Evolutionary conservation across 1,140 invertebrate genomes (phyloP).

Genomic region (Drosophila repleta): DNA sequence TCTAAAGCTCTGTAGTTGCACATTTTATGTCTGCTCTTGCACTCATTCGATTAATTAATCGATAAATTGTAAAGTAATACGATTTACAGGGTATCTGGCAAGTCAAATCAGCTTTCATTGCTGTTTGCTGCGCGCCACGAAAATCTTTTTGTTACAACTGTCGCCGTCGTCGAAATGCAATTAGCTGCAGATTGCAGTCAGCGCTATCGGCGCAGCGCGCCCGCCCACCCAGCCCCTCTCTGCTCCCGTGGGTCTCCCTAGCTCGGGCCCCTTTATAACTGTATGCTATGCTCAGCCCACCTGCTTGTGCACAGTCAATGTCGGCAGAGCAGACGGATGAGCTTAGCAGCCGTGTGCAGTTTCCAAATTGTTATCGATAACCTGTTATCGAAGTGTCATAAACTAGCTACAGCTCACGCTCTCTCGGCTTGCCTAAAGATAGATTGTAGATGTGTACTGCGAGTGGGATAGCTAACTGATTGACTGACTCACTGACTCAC

Average conservation of each 20-base stretch:
- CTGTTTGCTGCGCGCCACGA: constrained; percentile 19
- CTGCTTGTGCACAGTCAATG: neutral
- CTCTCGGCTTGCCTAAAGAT: constrained; percentile 20
- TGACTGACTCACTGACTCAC: neutral
- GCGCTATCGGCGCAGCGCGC: constrained; percentile 25
- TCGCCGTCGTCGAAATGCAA: constrained; percentile 41
- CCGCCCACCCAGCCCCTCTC: neutral
- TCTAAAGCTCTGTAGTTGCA: neutral
- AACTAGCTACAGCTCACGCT: neutral
- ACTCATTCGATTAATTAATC: neutral
- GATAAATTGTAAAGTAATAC: neutral
- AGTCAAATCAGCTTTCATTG: neutral
- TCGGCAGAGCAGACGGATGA: constrained; percentile 6
- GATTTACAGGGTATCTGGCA: constrained; percentile 22
- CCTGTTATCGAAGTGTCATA: neutral
- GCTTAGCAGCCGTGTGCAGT: constrained; percentile 18
- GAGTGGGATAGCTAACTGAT: neutral
- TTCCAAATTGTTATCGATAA: neutral
- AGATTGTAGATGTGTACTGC: constrained; percentile 13
- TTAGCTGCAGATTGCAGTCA: constrained; percentile 42
- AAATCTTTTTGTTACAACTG: constrained; percentile 46
- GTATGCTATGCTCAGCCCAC: neutral
- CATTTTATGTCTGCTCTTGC: neutral
- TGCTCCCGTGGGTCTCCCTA: neutral
- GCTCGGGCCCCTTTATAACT: neutral